These are phyloP conservation scores for Phytoseiulus persimilis DNA, from an alignment of 2,888 invertebrate species.

Conservation along the genomic window DNA sequence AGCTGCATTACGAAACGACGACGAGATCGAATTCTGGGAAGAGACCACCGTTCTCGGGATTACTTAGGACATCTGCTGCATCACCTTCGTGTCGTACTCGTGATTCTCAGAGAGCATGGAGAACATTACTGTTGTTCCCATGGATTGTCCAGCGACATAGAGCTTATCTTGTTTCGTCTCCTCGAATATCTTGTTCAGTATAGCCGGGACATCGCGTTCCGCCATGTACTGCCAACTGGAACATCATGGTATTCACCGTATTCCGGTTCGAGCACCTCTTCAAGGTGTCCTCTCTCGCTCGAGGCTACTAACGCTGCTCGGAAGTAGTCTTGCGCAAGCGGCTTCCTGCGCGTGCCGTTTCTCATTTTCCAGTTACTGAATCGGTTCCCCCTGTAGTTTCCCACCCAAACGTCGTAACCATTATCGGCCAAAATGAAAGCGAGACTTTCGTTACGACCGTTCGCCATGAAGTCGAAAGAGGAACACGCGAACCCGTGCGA, in stretches of 20 bases:
- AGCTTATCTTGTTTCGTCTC: slow-evolving; percentile 49
- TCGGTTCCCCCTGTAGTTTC: background rate
- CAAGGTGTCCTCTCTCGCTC: too few relatives aligned
- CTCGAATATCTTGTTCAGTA: slow-evolving; percentile 51
- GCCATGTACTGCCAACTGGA: slow-evolving; percentile 50
- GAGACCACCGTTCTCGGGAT: too few relatives aligned
- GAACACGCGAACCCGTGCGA: background rate
- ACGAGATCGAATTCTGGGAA: too few relatives aligned
- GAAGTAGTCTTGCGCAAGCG: background rate
- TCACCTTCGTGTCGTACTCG: slow-evolving; percentile 44
- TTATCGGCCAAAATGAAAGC: background rate
- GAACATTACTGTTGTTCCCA: slow-evolving; percentile 52
- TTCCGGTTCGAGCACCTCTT: too few relatives aligned
- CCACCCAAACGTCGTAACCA: background rate
- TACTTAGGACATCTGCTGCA: background rate
- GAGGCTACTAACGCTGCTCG: background rate
- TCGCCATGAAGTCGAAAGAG: background rate
- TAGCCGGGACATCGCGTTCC: slow-evolving; percentile 53
- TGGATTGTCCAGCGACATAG: slow-evolving; percentile 54
- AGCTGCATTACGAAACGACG: too few relatives aligned
- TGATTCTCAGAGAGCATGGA: slow-evolving; percentile 48
- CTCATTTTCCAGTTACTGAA: background rate
- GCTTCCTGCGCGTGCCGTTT: background rate
- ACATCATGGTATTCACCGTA: background rate
- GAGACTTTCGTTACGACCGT: background rate